These are phyloP conservation scores for Marmota monax DNA, from an alignment of 2,113 vertebrate species.

Conservation along the genomic window DNA sequence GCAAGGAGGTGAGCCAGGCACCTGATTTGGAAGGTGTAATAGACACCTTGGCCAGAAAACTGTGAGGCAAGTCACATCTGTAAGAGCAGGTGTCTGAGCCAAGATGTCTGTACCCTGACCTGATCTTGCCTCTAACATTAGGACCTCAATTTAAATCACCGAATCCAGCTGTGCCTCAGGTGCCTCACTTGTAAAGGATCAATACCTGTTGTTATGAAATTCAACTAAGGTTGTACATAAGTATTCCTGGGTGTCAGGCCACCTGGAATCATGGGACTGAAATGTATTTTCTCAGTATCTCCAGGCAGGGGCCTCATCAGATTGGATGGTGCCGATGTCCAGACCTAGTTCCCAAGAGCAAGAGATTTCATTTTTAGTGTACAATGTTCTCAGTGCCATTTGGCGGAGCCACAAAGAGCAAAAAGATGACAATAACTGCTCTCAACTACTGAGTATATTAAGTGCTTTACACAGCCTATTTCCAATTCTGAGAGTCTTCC, in stretches of 20 bases:
- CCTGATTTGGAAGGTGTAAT: neutral
- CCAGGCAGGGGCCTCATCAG: neutral
- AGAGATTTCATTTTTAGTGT: neutral
- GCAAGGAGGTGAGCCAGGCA: neutral
- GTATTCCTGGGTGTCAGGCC: neutral
- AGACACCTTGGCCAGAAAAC: slow-evolving; percentile 14
- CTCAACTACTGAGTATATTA: neutral
- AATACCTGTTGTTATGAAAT: neutral
- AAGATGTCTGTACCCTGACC: neutral
- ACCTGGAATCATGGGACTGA: neutral
- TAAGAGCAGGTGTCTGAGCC: neutral
- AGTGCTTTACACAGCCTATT: neutral
- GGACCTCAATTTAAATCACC: neutral
- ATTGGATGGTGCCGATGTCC: neutral
- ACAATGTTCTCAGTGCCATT: neutral
- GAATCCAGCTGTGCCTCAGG: neutral
- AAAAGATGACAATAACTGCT: neutral
- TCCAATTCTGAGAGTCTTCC: neutral
- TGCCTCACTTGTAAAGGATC: neutral
- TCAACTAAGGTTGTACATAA: neutral
- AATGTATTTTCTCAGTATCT: neutral
- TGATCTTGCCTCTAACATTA: neutral
- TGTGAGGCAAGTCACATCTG: neutral
- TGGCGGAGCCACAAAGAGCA: neutral
- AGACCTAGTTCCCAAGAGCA: neutral